A percentile compares a stretch with the other conserved stretches of the same genome.
Conservation (phyloP, 2,797 vertebrate species). For the Phrynocephalus vlangalii region DNA sequence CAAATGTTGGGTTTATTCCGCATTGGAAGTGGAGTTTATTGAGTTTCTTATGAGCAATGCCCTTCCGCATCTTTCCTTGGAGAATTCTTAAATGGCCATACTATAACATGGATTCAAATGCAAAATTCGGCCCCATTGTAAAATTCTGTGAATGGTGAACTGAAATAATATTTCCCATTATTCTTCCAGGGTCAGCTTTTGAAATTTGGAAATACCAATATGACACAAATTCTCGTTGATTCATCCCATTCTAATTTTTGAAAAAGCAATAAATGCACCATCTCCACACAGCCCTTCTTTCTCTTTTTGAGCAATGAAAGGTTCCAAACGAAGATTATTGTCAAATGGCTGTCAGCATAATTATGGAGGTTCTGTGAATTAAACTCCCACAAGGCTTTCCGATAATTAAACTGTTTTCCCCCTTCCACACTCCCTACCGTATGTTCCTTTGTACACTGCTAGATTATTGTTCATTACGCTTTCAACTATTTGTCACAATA, state of each 20-base stretch:
- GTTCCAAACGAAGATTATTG: conserved; percentile 45
- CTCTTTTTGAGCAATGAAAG: conserved; percentile 50
- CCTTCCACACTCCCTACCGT: conserved; percentile 50
- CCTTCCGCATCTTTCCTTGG: neutral
- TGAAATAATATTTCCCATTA: accelerated
- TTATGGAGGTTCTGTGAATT: conserved; percentile 65
- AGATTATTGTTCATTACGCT: conserved; percentile 69
- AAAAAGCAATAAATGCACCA: neutral
- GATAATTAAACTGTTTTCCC: conserved; percentile 61
- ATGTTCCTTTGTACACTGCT: conserved; percentile 63
- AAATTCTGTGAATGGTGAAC: neutral
- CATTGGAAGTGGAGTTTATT: too few species aligned
- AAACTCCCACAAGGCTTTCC: conserved; percentile 56
- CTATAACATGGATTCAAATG: neutral
- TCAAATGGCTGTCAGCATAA: conserved; percentile 66
- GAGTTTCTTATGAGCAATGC: neutral
- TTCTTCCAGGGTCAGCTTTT: neutral
- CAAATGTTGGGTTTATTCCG: neutral
- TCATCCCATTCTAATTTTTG: neutral
- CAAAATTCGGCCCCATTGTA: neutral
- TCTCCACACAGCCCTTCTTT: neutral
- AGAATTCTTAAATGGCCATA: neutral
- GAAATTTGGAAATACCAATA: neutral
- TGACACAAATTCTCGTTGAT: neutral
- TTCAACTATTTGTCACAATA: conserved; percentile 45